Evolutionary conservation across 2,888 invertebrate genomes (phyloP), one percentile per base, ranked within the genome.

Genomic region (Caenorhabditis doughertyi): DNA sequence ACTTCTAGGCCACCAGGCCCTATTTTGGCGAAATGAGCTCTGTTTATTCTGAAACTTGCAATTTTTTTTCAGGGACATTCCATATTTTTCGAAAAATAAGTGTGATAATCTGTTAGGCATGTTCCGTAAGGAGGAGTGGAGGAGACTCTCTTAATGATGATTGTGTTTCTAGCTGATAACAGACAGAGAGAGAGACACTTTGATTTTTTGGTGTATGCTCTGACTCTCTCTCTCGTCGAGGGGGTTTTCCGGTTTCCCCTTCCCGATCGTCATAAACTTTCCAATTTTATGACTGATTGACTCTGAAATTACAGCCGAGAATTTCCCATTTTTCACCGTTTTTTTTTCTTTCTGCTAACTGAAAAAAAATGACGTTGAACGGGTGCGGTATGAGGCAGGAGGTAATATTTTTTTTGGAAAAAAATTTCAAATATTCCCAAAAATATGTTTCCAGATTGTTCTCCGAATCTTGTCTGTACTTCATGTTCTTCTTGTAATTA

Each of bases 301-400:
- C 42, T n/a, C n/a, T 47, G 32, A 49, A 56, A 27, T 60, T 60
- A 51, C 56, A 68, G 55, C 47, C 56, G 32, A 7, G 21, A 62
- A 51, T 39, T 27, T 27, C 39, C 16, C 23, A 21, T 21, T 23
- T 25, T 44, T 58, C 27, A 49, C 13, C 11, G 39, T 32, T 35
- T 56, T 25, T 7, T 16, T 16, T n/a, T n/a, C n/a, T n/a, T n/a
- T n/a, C n/a, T n/a, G n/a, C n/a, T n/a, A n/a, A n/a, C 21, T 51
- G 18, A 60, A 32, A 49, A 5, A 65, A 39, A 58, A 68, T 60
- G 58, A 60, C 68, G 44, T 23, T 62, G 21, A 73, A 72, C 42
- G 80, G 80, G 51, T 80, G 80, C 55, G 80, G 80, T 53, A 32
- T 80, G 39, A 47, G 80, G 21, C 72, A 73, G 21, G 67, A 80